Evolutionary conservation across 1,140 invertebrate species (phyloP).

Genomic region (Nylanderia fulva): DNA sequence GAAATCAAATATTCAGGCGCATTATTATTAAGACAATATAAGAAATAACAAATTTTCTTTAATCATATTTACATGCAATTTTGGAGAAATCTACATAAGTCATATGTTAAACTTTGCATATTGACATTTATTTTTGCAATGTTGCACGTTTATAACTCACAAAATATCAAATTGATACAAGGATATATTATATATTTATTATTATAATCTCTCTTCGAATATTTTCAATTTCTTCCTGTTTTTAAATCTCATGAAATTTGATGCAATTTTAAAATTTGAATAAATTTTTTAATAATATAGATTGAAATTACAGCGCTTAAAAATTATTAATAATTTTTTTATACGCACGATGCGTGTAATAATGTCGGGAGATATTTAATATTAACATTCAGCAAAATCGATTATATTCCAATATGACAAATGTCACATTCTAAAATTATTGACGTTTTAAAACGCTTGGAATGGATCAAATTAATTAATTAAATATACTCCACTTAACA

Average conservation of each 20-base stretch:
- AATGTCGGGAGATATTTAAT: neutral
- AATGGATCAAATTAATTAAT: slow-evolving; percentile 52
- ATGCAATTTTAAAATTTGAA: neutral
- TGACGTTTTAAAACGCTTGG: neutral
- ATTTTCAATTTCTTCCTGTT: neutral
- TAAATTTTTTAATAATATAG: neutral
- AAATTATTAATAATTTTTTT: neutral
- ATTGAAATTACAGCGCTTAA: neutral
- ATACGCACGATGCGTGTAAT: neutral
- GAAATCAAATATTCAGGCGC: neutral
- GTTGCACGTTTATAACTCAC: neutral
- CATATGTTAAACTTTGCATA: neutral
- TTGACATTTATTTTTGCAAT: neutral
- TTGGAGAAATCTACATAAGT: neutral
- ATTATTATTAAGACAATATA: neutral
- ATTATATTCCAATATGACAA: neutral
- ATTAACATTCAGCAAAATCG: slow-evolving; percentile 1
- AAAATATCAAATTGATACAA: neutral
- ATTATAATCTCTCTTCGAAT: neutral
- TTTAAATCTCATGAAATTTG: neutral
- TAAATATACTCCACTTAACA: slow-evolving; percentile 15
- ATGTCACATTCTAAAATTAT: neutral
- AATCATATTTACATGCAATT: neutral
- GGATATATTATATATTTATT: neutral
- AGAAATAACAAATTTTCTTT: neutral